Conservation (phyloP, 2,888 invertebrate genomes). For the Latrodectus hesperus region DNA sequence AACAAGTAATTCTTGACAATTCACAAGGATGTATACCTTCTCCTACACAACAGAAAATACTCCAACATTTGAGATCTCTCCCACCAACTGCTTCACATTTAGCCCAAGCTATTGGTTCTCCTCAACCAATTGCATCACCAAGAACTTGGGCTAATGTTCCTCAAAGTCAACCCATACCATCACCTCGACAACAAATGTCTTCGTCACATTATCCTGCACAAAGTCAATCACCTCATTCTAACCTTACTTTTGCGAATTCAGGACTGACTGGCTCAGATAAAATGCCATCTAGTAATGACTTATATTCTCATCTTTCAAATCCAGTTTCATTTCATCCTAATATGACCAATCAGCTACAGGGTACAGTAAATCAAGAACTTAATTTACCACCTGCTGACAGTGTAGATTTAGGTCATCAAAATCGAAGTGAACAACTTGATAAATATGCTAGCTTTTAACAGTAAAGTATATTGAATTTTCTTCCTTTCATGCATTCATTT, state of each 20-base stretch:
- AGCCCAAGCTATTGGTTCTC: conserved; percentile 80
- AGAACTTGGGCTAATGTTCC: conserved; percentile 76
- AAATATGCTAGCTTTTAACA: conserved; percentile 83
- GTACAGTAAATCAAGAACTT: conserved; percentile 73
- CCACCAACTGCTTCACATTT: conserved; percentile 79
- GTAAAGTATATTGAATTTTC: background rate
- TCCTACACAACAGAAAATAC: conserved; percentile 81
- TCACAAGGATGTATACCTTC: conserved; percentile 80
- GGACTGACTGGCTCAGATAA: conserved; percentile 72
- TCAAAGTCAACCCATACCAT: conserved; percentile 76
- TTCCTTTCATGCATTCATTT: conserved; percentile 12
- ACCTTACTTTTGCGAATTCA: conserved; percentile 73
- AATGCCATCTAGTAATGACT: conserved; percentile 70
- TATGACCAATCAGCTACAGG: conserved; percentile 72
- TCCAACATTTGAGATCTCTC: conserved; percentile 89
- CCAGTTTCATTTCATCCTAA: conserved; percentile 59
- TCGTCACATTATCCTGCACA: conserved; percentile 75
- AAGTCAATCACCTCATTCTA: conserved; percentile 74
- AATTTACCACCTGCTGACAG: conserved; percentile 73
- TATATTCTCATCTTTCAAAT: conserved; percentile 73
- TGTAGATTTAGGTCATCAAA: conserved; percentile 79
- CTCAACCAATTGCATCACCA: conserved; percentile 86
- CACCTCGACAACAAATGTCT: conserved; percentile 74
- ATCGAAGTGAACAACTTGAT: conserved; percentile 94
- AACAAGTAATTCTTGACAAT: conserved; percentile 79